Conservation (phyloP, 2,888 invertebrate genomes). For the Cremastobaeus sp. region DNA sequence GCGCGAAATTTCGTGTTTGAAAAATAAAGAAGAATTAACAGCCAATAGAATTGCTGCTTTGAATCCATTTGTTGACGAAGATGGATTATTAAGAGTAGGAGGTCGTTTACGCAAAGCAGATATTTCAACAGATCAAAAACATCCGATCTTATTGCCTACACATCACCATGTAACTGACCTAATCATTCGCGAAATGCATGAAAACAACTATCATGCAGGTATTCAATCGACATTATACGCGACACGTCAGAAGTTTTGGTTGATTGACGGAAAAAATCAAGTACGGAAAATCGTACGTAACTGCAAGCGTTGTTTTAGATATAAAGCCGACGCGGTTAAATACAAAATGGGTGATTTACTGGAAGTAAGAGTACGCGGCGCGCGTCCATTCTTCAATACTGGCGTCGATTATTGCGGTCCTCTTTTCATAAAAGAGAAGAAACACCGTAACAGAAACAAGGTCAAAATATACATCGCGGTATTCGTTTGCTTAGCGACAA, state of each 20-base stretch:
- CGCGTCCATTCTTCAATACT: constrained; percentile 24
- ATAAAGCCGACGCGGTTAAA: constrained; percentile 17
- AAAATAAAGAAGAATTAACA: too few relatives aligned
- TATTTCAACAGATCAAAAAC: background rate
- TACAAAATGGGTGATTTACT: constrained; percentile 35
- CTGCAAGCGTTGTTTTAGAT: constrained; percentile 38
- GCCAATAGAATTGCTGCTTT: too few relatives aligned
- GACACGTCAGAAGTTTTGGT: background rate
- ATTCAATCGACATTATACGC: background rate
- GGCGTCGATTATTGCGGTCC: constrained; percentile 56
- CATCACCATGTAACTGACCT: background rate
- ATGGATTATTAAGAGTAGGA: background rate
- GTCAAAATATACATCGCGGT: constrained; percentile 59
- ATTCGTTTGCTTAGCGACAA: constrained; percentile 53
- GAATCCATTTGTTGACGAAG: background rate
- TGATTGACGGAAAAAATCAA: constrained; percentile 3
- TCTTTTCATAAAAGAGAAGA: constrained; percentile 35
- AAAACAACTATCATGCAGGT: background rate
- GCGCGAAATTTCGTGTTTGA: too few relatives aligned
- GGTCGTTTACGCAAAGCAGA: background rate
- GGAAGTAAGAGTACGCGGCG: constrained; percentile 3
- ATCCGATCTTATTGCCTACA: background rate
- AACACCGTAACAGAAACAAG: constrained; percentile 21
- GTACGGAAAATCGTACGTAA: constrained; percentile 12
- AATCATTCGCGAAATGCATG: background rate